Conservation (phyloP, 2,888 invertebrate species). For the Hypolimnas misippus region DNA sequence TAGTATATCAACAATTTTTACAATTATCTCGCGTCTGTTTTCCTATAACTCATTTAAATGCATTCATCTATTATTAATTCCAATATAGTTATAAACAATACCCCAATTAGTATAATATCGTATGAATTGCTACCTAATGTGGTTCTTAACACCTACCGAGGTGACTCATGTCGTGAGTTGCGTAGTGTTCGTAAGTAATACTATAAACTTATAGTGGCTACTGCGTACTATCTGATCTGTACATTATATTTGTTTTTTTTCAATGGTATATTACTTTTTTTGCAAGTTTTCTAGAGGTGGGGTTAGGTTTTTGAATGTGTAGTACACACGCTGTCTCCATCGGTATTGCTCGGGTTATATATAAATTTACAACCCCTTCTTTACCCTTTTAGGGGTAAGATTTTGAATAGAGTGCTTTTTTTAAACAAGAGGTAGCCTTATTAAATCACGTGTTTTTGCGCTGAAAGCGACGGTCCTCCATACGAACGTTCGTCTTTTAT, state of each 20-base stretch:
- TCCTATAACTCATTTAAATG: not conserved
- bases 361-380: too few species aligned
- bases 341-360: too few species aligned
- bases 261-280: not conserved
- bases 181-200: constrained; percentile 50
- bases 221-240: constrained; percentile 6
- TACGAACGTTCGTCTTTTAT: too few species aligned
- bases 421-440: too few species aligned
- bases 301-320: too few species aligned
- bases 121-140: constrained; percentile 25
- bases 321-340: too few species aligned
- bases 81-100: constrained; percentile 22
- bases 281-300: too few species aligned
- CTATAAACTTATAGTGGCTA: not conserved
- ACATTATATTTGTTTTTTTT: not conserved
- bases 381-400: too few species aligned
- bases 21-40: not conserved
- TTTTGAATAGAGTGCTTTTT: too few species aligned
- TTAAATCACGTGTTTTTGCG: too few species aligned
- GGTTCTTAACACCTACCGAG: constrained; percentile 27
- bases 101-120: constrained; percentile 18
- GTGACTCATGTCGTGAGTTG: constrained; percentile 41
- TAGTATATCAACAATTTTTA: not conserved
- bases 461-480: too few species aligned
- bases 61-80: not conserved